phyloP scores from a whole-genome alignment of 2,797 vertebrate species.

The Octomys mimax region DNA sequence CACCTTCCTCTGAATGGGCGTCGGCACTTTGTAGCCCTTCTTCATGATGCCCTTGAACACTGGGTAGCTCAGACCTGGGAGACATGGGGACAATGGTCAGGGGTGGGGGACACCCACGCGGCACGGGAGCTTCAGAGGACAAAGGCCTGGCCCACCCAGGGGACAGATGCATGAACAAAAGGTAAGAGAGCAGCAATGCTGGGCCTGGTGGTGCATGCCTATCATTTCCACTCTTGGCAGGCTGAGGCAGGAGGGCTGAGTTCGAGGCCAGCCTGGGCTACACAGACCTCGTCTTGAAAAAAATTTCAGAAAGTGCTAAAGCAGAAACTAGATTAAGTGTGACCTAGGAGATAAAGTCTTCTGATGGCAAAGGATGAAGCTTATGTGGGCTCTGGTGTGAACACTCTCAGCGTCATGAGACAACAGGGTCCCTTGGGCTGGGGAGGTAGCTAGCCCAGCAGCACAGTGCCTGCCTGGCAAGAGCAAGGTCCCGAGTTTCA shows the following conservation, averaged over 20 bases:
- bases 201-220: not conserved
- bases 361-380: fast-evolving
- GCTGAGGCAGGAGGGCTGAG: not conserved
- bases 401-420: not conserved
- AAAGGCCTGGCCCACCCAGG: fast-evolving
- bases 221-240: not conserved
- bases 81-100: not conserved
- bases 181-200: too few relatives aligned
- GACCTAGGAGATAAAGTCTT: not conserved
- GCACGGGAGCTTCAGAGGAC: not conserved
- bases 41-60: conserved; percentile 98
- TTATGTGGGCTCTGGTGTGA: not conserved
- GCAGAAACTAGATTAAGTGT: not conserved
- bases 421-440: not conserved
- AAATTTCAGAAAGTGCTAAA: too few relatives aligned
- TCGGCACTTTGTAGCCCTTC: conserved; percentile 99
- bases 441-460: too few relatives aligned
- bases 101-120: fast-evolving
- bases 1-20: conserved; percentile 98
- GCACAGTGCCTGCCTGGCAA: too few relatives aligned
- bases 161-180: too few relatives aligned
- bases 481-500: too few relatives aligned
- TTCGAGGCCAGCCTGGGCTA: not conserved
- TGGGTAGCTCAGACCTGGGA: conserved; percentile 95
- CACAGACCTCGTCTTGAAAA: not conserved